Evolutionary conservation across 1,140 invertebrate genomes (phyloP), one percentile per base, ranked within the genome.

Genomic region (Tribolium madens): DNA sequence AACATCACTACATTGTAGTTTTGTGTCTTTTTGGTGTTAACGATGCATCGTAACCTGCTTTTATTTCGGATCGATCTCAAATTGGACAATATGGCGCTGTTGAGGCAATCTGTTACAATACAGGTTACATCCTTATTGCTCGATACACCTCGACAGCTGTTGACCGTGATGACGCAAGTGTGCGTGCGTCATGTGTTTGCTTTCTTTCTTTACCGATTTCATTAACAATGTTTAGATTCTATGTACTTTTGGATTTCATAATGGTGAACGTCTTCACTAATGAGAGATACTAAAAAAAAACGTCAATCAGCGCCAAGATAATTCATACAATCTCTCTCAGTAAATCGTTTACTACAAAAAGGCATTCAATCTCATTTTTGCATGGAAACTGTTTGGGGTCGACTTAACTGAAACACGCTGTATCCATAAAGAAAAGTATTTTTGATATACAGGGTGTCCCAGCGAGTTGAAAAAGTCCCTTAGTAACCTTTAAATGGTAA

Each of bases 101-200:
- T 50, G 47, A 9, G 14, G 52, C 52, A 57, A 57, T 57, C 17
- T 57, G 52, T 57, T 57, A 57, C 36, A 42, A 42, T 42, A 9
- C 52, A 57, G 52, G 52, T 57, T 57, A 57, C 52, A 57, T 57
- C 52, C 52, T 57, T 57, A 57, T 57, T 57, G 52, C 52, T 21
- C 52, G 52, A 57, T 57, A 57, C 52, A 57, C 52, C 52, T 57
- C 52, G 18, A 57, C 52, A 57, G 52, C 52, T 57, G 52, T 57
- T 57, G 52, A 57, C 52, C 52, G 52, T 57, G 52, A 57, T 57
- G 52, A 57, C 52, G 52, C 52, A 57, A 57, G 52, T 57, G 18
- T 57, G 18, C 52, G 52, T 57, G 52, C 52, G 52, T 57, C 52
- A 57, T 57, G 52, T 57, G 52, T 57, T 57, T 57, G 52, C 52